Percentiles rank a stretch among this genome's conserved stretches.
These are phyloP conservation scores for Listronotus oregonensis DNA, from an alignment of 1,140 invertebrate species.

Conservation along the genomic window DNA sequence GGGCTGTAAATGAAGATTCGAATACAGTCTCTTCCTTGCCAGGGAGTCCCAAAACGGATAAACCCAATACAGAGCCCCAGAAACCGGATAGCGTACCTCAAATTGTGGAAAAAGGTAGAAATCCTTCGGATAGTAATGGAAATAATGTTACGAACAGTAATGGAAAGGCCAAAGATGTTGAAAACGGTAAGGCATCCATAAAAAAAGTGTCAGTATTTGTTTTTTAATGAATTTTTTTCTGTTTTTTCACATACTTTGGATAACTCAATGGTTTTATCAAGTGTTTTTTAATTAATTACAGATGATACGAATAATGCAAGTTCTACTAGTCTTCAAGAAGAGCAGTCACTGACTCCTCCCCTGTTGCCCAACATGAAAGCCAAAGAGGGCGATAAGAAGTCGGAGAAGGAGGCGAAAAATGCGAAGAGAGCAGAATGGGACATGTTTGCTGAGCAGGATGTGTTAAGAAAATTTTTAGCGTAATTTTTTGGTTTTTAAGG, in stretches of 20 bases:
- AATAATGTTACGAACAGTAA: neutral
- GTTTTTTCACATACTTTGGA: no score
- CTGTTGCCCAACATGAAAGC: conserved; percentile 53
- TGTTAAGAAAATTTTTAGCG: conserved; percentile 83
- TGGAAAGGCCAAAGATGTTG: no score
- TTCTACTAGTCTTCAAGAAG: conserved; percentile 45
- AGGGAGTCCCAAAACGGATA: conserved; percentile 28
- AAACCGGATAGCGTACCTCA: neutral
- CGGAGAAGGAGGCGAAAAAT: conserved; percentile 54
- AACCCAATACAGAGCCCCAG: no score
- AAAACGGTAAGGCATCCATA: no score
- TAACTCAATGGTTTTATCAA: no score
- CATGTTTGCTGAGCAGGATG: conserved; percentile 90
- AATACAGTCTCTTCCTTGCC: conserved; percentile 41
- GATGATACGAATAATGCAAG: neutral
- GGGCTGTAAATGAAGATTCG: conserved; percentile 61
- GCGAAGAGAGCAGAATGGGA: conserved; percentile 72
- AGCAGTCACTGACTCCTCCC: conserved; percentile 56
- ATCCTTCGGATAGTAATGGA: neutral
- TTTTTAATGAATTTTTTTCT: no score
- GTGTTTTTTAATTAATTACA: neutral
- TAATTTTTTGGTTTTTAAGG: no score
- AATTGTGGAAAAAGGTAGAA: conserved; percentile 11
- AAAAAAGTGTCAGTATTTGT: no score
- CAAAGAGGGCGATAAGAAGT: conserved; percentile 46